Percentiles rank a stretch among this genome's conserved stretches.
Conservation (phyloP, 2,888 invertebrate genomes). For the Thecocarcelia acutangulata region DNA sequence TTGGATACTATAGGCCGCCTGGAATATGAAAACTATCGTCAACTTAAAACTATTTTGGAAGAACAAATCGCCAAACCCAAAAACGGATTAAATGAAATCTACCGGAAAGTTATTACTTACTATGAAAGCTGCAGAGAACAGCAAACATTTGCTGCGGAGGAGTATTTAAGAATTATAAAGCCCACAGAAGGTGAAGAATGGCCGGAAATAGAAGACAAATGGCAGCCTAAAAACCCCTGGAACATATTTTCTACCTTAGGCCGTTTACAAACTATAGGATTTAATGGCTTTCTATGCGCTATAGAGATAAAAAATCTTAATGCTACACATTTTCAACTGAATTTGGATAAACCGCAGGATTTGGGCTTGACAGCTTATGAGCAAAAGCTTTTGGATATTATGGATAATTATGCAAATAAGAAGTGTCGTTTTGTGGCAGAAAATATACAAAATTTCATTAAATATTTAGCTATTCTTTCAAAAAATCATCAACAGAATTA, state of each 20-base stretch:
- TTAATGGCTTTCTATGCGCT: conserved; percentile 67
- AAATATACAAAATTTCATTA: conserved; percentile 48
- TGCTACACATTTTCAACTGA: conserved; percentile 59
- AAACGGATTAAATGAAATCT: conserved; percentile 58
- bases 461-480: conserved; percentile 35
- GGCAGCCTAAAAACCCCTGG: conserved; percentile 32
- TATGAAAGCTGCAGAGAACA: conserved; percentile 67
- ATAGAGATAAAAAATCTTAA: conserved; percentile 68
- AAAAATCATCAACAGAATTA: conserved; percentile 43
- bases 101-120: conserved; percentile 59
- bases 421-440: conserved; percentile 25
- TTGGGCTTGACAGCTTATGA: conserved; percentile 55
- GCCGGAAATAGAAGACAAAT: conserved; percentile 39
- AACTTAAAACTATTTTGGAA: conserved; percentile 53
- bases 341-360: conserved; percentile 53
- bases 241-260: conserved; percentile 69
- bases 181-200: conserved; percentile 63
- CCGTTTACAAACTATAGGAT: conserved; percentile 64
- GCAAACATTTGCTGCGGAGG: conserved; percentile 58
- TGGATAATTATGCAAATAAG: conserved; percentile 29
- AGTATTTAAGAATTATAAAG: conserved; percentile 66
- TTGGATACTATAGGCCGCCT: conserved; percentile 68
- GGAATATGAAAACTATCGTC: conserved; percentile 59
- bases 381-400: conserved; percentile 34
- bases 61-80: conserved; percentile 16